A percentile compares a stretch with the other conserved stretches of the same genome.
Conservation (phyloP, 2,888 invertebrate genomes). For the Coelopa pilipes region DNA sequence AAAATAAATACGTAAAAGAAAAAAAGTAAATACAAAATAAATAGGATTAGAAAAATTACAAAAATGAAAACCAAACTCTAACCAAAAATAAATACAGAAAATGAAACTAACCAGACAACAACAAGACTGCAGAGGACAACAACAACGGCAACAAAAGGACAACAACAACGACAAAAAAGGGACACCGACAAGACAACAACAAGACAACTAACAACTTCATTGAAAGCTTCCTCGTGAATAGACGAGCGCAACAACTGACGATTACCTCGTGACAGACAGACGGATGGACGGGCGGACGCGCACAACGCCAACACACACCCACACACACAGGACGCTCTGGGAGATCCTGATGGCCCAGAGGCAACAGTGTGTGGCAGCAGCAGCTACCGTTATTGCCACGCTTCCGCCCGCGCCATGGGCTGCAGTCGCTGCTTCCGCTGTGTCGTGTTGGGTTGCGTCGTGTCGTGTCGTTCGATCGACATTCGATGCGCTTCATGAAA, state of each 20-base stretch:
- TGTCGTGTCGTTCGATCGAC: slow-evolving; percentile 15
- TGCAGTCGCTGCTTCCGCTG: slow-evolving; percentile 10
- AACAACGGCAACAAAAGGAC: not conserved
- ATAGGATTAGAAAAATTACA: too few relatives aligned
- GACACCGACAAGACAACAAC: not conserved
- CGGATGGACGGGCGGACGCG: not conserved
- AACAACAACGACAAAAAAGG: not conserved
- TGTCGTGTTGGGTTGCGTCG: slow-evolving; percentile 14
- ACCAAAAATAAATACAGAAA: too few relatives aligned
- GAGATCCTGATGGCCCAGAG: not conserved
- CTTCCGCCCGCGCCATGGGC: slow-evolving; percentile 19
- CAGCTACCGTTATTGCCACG: slow-evolving; percentile 26
- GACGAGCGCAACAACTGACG: not conserved
- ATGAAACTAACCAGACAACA: not conserved
- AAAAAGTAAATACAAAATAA: too few relatives aligned
- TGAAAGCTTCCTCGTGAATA: not conserved
- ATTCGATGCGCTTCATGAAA: slow-evolving; percentile 30
- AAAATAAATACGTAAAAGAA: too few relatives aligned
- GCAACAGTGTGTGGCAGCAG: slow-evolving; percentile 23
- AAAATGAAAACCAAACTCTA: too few relatives aligned
- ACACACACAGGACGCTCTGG: not conserved
- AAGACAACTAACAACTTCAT: not conserved
- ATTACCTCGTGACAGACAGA: slow-evolving; percentile 22
- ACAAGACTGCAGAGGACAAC: not conserved
- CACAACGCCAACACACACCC: slow-evolving; percentile 11